These are phyloP conservation scores for Drosophila repletoides DNA, from an alignment of 1,140 invertebrate genomes.

Conservation along the genomic window DNA sequence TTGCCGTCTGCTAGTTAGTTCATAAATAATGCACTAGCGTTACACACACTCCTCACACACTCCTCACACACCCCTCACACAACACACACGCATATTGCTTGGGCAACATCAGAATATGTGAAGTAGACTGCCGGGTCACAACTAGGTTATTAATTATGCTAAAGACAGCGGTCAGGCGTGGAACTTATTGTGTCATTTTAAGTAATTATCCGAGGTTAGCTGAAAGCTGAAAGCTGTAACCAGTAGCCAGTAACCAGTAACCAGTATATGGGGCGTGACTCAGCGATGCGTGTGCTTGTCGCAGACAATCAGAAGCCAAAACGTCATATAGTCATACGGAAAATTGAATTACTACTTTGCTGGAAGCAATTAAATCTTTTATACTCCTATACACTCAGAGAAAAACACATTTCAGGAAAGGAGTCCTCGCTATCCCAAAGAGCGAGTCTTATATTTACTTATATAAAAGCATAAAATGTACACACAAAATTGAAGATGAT, in stretches of 20 bases:
- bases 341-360: slow-evolving; percentile 14
- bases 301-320: slow-evolving; percentile 22
- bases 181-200: slow-evolving; percentile 52
- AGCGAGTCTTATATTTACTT: too few species aligned
- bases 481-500: too few species aligned
- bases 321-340: too few species aligned
- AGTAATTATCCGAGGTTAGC: slow-evolving; percentile 57
- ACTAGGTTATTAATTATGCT: slow-evolving; percentile 53
- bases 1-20: slow-evolving; percentile 23
- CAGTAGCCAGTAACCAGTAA: too few species aligned
- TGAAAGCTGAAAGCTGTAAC: too few species aligned
- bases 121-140: slow-evolving; percentile 16
- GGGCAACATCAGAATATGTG: too few species aligned
- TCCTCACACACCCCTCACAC: not conserved
- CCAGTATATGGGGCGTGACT: not conserved
- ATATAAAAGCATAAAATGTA: too few species aligned
- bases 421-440: too few species aligned
- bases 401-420: too few species aligned
- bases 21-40: slow-evolving; percentile 54
- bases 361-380: too few species aligned
- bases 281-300: slow-evolving; percentile 2
- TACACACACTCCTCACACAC: slow-evolving; percentile 6
- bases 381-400: too few species aligned
- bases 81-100: not conserved
- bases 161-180: slow-evolving; percentile 32